Percentiles rank a stretch among this genome's conserved stretches.
Conservation (phyloP, 1,140 invertebrate species). For the Prorops nasuta region DNA sequence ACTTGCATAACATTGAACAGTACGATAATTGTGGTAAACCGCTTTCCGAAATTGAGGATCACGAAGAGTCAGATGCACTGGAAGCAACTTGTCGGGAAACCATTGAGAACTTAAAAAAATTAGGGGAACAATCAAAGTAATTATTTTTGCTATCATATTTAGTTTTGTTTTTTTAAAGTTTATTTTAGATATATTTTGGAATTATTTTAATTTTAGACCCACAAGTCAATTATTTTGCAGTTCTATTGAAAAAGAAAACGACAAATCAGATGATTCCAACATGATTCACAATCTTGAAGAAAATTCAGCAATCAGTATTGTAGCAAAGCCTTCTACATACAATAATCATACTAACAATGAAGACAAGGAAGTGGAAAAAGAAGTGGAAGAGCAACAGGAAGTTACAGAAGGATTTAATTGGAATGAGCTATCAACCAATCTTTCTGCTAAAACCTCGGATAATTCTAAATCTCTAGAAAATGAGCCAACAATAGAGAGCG, state of each 20-base stretch:
- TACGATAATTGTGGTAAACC: conserved; percentile 41
- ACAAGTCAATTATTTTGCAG: conserved; percentile 20
- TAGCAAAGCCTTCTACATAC: conserved; percentile 34
- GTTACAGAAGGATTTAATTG: conserved; percentile 28
- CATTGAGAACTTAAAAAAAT: conserved; percentile 51
- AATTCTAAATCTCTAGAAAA: conserved; percentile 16
- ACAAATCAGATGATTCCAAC: conserved; percentile 16
- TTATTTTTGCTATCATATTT: neutral
- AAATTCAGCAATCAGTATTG: conserved; percentile 37
- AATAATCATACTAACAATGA: conserved; percentile 17
- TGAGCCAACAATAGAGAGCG: conserved; percentile 15
- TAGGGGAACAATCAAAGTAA: conserved; percentile 53
- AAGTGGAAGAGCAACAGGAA: conserved; percentile 4
- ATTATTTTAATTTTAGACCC: conserved; percentile 36
- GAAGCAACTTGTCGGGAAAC: conserved; percentile 53
- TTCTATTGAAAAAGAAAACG: conserved; percentile 26
- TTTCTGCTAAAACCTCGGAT: conserved; percentile 16
- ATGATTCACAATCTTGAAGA: conserved; percentile 27
- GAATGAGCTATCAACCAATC: conserved; percentile 40
- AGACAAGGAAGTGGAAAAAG: conserved; percentile 19
- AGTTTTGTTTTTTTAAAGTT: neutral
- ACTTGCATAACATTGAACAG: conserved; percentile 38
- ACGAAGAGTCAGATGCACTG: conserved; percentile 47
- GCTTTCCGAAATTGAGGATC: conserved; percentile 40
- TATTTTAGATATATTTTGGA: neutral